Evolutionary conservation across 2,888 invertebrate species (phyloP).

Genomic region (Pollenia amentaria): DNA sequence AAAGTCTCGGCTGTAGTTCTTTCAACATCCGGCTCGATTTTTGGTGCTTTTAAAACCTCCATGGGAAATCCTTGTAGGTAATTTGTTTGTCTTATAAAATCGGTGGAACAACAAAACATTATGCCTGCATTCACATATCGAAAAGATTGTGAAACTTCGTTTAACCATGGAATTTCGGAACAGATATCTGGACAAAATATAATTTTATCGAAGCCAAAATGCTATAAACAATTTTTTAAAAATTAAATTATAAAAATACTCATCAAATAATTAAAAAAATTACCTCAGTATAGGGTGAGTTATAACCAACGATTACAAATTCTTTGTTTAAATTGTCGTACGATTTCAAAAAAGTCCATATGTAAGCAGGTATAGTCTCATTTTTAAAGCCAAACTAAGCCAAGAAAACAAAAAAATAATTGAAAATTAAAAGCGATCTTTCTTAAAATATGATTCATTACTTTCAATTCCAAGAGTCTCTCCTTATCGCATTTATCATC

Average conservation of each 20-base stretch:
- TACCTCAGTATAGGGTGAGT: slow-evolving; percentile 69
- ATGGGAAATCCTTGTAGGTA: slow-evolving; percentile 58
- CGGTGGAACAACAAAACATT: slow-evolving; percentile 68
- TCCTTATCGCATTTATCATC: slow-evolving; percentile 1
- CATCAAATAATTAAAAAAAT: neutral
- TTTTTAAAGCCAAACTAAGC: slow-evolving; percentile 46
- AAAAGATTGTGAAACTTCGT: slow-evolving; percentile 32
- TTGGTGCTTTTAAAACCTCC: slow-evolving; percentile 10
- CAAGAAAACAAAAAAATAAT: neutral
- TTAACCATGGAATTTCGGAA: slow-evolving; percentile 65
- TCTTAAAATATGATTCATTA: neutral
- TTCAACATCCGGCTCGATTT: neutral
- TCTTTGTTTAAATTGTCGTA: slow-evolving; percentile 54
- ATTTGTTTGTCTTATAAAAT: slow-evolving; percentile 52
- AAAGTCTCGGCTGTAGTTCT: neutral
- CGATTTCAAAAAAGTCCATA: slow-evolving; percentile 67
- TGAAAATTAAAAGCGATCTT: neutral
- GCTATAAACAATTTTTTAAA: slow-evolving; percentile 28
- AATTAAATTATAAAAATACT: neutral
- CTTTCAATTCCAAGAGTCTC: slow-evolving; percentile 29
- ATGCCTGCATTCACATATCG: slow-evolving; percentile 54
- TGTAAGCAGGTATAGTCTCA: slow-evolving; percentile 59
- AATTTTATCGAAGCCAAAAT: slow-evolving; percentile 29
- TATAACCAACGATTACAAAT: slow-evolving; percentile 67
- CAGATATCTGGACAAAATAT: slow-evolving; percentile 71